Base-by-base conservation (phyloP, 2,113 vertebrate genomes). In the Sander lucioperca region DNA sequence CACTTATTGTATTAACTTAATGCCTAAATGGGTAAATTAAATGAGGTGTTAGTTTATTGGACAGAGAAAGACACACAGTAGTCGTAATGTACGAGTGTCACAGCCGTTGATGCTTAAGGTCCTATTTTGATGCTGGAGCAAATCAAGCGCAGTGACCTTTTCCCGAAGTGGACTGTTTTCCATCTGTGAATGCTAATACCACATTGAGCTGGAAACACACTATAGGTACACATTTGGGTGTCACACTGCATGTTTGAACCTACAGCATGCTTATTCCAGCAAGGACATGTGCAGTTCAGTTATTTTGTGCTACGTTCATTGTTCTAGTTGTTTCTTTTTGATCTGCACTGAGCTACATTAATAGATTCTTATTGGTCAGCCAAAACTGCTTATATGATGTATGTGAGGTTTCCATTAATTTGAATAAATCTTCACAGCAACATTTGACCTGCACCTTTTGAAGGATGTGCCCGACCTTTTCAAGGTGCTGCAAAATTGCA, bases 61-160 rank as follows among this genome's bases (percentile, higher is more conserved):
- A 57, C 21, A 30, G 58, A 70, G 18, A 23, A 77, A 56, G 79
- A 81, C 56, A 68, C 69, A 71, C 59, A 67, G 61, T 70, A 61
- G 80, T 51, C 36, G 54, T 56, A 66, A 71, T 25, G 51, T 47
- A 53, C 53, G 58, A 84, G n/a, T 72, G 51, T 76, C 43, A 72
- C 78, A 82, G 84, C 86, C 82, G 70, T 71, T 47, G 43, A 74
- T 67, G 48, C 58, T 79, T 19, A 64, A 23, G 30, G 75, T 58
- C 21, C 47, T 56, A 47, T 81, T 86, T 88, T 67, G 59, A 70
- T 43, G 54, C 43, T 59, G 74, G 43, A 79, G 74, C 50, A 70
- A 82, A 77, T 70, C 63, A 81, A 78, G 39, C 64, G 33, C 63
- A 45, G 16, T 78, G 82, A 88, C 76, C 82, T 85, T 75, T 75